Base-by-base conservation (phyloP, 2,113 vertebrate genomes). In the Sula dactylatra region DNA sequence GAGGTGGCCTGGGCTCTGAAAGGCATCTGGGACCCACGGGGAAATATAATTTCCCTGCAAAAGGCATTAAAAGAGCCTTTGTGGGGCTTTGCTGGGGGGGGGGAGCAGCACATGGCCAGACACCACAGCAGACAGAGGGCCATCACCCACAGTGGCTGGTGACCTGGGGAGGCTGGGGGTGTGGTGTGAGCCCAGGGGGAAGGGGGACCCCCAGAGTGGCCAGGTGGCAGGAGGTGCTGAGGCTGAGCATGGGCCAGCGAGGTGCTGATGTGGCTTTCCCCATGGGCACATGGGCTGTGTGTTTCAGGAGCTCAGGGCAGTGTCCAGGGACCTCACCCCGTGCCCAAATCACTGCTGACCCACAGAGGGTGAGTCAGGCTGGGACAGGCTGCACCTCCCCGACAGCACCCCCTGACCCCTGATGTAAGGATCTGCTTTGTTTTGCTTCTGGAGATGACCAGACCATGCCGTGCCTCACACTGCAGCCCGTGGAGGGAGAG, bases 221-320 rank as follows among this genome's bases (percentile, higher is more conserved):
- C 2, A 1, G 13, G 42, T 20, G 49, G 61, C 52, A 42, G 19
- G 42, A 31, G 44, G 8, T 26, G 50, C 17, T 66, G 20, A 16
- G 78, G 29, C 66, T 40, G 66, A 81, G 56, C 24, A 13, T 13
- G n/a, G 56, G 42, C 29, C 13, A 6, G 56, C 0, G 4, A 56
- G n/a, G 44, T 27, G 27, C 78, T 67, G 65, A 31, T 9, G 27
- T 61, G 27, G 22, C 31, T 69, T 61, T 45, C 20, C 38, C 38
- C 2, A 3, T 20, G 22, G 5, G 9, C 1, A 1, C 4, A 4
- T 14, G 52, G 17, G 6, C 18, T 38, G 38, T 1, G 2, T 7
- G 45, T 69, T 69, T 58, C 55, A 14, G 65, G 49, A 29, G 29
- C 70, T 74, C 14, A 11, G 50, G 25, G 59, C 31, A 58, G 20